Evolutionary conservation across 2,797 vertebrate genomes (phyloP).

Genomic region (Molossus alvarezi): DNA sequence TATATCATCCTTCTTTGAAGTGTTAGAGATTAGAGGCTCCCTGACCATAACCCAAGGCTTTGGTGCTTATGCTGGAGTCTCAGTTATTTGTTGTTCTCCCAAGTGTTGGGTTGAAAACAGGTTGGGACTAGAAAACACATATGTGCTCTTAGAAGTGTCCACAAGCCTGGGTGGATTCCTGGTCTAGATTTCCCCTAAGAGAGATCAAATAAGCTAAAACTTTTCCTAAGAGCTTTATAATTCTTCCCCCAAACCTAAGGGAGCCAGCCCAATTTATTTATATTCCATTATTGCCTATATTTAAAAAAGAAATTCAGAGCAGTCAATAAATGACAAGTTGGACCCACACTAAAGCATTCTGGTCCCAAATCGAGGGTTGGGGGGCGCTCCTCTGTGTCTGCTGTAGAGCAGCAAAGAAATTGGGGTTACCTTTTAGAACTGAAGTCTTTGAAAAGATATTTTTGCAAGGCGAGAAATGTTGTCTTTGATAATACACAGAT

Average conservation of each 20-base stretch:
- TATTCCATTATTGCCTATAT: background rate
- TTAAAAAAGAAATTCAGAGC: conserved; percentile 5
- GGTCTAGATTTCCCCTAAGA: background rate
- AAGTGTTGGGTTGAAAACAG: conserved; percentile 15
- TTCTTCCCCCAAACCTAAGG: background rate
- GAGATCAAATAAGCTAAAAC: background rate
- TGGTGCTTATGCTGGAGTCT: background rate
- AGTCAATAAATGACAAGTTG: background rate
- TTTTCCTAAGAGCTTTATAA: conserved; percentile 42
- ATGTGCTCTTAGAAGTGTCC: background rate
- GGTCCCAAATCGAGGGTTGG: background rate
- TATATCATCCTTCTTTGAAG: background rate
- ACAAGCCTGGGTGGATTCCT: background rate
- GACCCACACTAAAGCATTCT: background rate
- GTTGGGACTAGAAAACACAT: background rate
- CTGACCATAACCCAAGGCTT: background rate
- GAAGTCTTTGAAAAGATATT: background rate
- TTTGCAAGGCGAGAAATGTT: background rate
- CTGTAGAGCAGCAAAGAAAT: background rate
- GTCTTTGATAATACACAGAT: background rate
- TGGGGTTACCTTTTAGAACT: background rate
- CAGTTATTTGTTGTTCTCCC: background rate
- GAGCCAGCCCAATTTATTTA: background rate
- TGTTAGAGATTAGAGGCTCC: background rate
- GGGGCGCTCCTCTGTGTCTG: background rate